Percentiles rank a stretch among this genome's conserved stretches.
Conservation (phyloP, 2,113 vertebrate species). For the Amblyopsis rosae region DNA sequence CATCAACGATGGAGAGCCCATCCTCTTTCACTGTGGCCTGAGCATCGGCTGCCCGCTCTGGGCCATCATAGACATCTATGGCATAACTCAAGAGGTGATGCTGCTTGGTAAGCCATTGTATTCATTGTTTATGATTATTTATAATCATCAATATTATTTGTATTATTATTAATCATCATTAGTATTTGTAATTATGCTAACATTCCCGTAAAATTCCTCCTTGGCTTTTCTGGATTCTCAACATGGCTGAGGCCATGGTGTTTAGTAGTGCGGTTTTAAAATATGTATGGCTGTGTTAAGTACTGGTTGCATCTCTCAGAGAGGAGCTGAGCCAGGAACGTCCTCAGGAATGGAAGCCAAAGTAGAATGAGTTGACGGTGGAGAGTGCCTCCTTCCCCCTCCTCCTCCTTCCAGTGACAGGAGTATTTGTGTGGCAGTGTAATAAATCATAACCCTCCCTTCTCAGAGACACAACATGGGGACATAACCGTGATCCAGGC, state of each 20-base stretch:
- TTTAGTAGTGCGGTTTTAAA: slow-evolving; percentile 40
- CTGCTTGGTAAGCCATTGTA: slow-evolving; percentile 83
- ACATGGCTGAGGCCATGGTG: slow-evolving; percentile 16
- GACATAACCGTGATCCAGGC: slow-evolving; percentile 8
- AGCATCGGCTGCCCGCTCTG: slow-evolving; percentile 93
- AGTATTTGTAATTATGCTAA: not conserved
- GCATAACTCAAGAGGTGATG: slow-evolving; percentile 96
- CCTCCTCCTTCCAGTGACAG: not conserved
- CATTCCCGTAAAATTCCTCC: not conserved
- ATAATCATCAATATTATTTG: not conserved
- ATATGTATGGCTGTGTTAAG: slow-evolving; percentile 52
- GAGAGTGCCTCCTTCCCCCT: not conserved
- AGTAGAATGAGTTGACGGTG: slow-evolving; percentile 10
- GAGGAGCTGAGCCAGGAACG: slow-evolving; percentile 38
- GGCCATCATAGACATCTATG: slow-evolving; percentile 98
- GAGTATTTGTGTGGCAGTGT: not conserved
- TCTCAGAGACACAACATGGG: not conserved
- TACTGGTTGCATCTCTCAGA: slow-evolving; percentile 32
- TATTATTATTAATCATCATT: not conserved
- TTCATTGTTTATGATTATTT: not conserved
- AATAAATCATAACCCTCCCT: slow-evolving; percentile 1
- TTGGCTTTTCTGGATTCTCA: not conserved
- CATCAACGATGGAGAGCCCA: slow-evolving; percentile 91
- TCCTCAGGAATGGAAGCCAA: slow-evolving; percentile 6
- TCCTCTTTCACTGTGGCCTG: slow-evolving; percentile 97